phyloP scores from a whole-genome alignment of 2,113 vertebrate genomes.

The Phylloscopus trochiloides region DNA sequence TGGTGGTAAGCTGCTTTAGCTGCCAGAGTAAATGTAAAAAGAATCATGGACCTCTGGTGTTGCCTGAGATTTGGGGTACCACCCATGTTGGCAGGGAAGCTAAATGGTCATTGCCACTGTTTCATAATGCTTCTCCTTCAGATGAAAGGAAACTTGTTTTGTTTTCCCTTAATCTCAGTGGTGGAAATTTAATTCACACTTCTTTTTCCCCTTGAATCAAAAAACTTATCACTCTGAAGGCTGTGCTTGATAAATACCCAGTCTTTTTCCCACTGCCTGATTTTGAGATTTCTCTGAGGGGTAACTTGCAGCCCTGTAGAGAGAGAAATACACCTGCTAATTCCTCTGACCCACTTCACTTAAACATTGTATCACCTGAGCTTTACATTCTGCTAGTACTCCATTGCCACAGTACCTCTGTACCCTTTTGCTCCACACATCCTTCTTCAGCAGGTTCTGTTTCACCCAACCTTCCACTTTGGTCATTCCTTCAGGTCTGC shows the following conservation, averaged over 20 bases:
- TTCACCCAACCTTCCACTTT: neutral
- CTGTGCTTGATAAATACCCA: neutral
- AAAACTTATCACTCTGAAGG: neutral
- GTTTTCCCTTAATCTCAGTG: neutral
- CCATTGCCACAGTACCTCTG: neutral
- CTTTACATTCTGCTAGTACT: neutral
- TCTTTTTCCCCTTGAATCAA: neutral
- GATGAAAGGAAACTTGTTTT: neutral
- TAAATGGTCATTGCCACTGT: neutral
- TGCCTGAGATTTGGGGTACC: neutral
- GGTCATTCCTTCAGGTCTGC: neutral
- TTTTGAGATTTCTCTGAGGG: neutral
- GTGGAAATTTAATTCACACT: neutral
- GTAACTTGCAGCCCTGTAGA: accelerated
- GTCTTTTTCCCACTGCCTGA: neutral
- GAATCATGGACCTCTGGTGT: neutral
- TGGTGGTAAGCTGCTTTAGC: neutral
- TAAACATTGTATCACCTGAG: neutral
- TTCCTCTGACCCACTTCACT: neutral
- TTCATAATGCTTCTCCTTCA: neutral
- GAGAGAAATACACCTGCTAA: neutral
- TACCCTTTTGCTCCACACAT: neutral
- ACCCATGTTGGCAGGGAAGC: neutral
- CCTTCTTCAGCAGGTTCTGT: neutral
- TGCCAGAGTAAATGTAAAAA: neutral